Evolutionary conservation across 2,888 invertebrate species (phyloP).

Genomic region (Ochropleura leucogaster): DNA sequence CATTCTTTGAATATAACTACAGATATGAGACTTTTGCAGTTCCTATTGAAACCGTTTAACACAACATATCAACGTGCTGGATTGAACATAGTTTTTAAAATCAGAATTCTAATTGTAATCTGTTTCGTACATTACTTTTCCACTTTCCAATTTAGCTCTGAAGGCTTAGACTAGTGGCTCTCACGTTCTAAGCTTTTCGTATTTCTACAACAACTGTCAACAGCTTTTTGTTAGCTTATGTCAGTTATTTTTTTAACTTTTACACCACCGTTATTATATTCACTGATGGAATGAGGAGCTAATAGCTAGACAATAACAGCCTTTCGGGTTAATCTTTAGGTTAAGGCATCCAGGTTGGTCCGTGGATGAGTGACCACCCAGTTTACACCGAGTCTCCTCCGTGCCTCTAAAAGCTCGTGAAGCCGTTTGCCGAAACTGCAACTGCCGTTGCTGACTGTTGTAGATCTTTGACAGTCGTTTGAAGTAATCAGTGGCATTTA

Average conservation of each 20-base stretch:
- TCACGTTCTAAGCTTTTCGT: too few species aligned
- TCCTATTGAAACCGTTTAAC: neutral
- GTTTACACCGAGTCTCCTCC: neutral
- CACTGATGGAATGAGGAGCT: neutral
- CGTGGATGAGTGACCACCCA: neutral
- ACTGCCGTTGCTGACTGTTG: neutral
- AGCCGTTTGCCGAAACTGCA: neutral
- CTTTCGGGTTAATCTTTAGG: neutral
- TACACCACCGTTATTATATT: too few species aligned
- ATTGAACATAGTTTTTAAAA: neutral
- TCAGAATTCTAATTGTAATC: neutral
- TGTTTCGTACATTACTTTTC: neutral
- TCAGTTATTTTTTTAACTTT: neutral
- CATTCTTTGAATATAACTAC: slow-evolving; percentile 2
- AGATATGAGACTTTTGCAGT: neutral
- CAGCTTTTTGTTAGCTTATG: neutral
- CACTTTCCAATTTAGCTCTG: neutral
- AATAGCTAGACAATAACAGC: neutral
- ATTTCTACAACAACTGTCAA: neutral
- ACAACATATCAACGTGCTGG: neutral
- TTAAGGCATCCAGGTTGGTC: neutral
- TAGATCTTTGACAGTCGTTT: neutral
- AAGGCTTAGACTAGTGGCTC: neutral
- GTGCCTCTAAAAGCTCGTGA: neutral
- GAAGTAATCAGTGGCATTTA: neutral